Evolutionary conservation across 1,140 invertebrate genomes (phyloP), one percentile per base, ranked within the genome.

Genomic region (Heliconius hermathena): DNA sequence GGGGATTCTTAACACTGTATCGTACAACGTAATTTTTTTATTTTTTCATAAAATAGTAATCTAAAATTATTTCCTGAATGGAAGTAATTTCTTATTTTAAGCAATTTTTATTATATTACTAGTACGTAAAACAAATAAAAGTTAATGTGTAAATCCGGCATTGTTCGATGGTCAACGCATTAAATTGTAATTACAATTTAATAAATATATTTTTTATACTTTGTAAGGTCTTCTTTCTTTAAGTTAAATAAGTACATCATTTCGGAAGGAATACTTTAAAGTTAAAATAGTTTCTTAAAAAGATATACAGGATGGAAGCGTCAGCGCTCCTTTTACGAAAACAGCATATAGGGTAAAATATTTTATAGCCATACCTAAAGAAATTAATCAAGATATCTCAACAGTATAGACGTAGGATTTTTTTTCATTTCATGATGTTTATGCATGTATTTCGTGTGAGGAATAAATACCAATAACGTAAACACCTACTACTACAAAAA

Each of bases 121-220:
- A 57, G 54, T 57, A 57, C n/a, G 20, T 57, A 57, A 57, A n/a
- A 22, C 22, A 29, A 66, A 66, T 66, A 29, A 66, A 66, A 66
- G 9, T 26, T 66, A 66, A 66, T 29, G 60, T 3, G 60, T 4
- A 66, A 29, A 29, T 66, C 13, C 60, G 60, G 22, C 26, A 66
- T 29, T 29, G 57, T 8, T 11, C 8, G 57, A 66, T 26, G 57
- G 57, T 26, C 57, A 66, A 66, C n/a, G 20, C n/a, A 57, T 57
- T 22, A n/a, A 57, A 22, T 57, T 60, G n/a, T 60, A 60, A 22
- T 46, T 46, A 9, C 8, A 22, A 60, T n/a, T 22, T 11, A 22
- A 9, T 60, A 46, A 46, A 16, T 3, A 46, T 29, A 0, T 13
- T 66, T 13, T 26, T 22, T 29, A 29, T 29, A 66, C 13, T 11